Evolutionary conservation across 2,888 invertebrate species (phyloP).

Genomic region (Yponomeuta sedellus): DNA sequence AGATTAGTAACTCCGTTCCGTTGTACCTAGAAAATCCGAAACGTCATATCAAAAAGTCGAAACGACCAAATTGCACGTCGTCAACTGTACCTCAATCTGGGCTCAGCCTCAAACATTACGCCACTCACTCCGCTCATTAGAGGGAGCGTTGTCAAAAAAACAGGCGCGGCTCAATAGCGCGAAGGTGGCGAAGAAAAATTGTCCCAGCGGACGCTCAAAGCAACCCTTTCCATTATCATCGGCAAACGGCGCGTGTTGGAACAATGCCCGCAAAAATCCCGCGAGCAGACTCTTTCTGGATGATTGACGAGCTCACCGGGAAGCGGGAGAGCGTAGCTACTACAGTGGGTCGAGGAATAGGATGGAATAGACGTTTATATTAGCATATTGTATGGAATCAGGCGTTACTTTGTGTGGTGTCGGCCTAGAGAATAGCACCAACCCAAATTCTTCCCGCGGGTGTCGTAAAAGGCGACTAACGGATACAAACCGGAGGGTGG

Average conservation of each 20-base stretch:
- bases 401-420: too few relatives aligned
- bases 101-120: not conserved
- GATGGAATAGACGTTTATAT: too few relatives aligned
- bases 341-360: not conserved
- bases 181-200: constrained; percentile 2
- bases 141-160: not conserved
- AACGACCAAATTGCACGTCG: too few relatives aligned
- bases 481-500: too few relatives aligned
- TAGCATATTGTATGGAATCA: too few relatives aligned
- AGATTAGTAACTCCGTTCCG: too few relatives aligned
- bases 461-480: too few relatives aligned
- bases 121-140: not conserved
- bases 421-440: too few relatives aligned
- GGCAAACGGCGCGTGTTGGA: constrained; percentile 41
- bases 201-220: constrained; percentile 27
- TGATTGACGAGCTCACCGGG: constrained; percentile 49
- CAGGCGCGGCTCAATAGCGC: not conserved
- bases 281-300: constrained; percentile 26
- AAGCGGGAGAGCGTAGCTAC: constrained; percentile 14
- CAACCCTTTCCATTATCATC: constrained; percentile 38
- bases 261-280: constrained; percentile 43
- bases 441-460: too few relatives aligned
- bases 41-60: too few relatives aligned
- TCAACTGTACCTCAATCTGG: not conserved
- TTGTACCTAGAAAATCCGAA: too few relatives aligned